phyloP scores from a whole-genome alignment of 2,888 invertebrate genomes.

The Arctia plantaginis region DNA sequence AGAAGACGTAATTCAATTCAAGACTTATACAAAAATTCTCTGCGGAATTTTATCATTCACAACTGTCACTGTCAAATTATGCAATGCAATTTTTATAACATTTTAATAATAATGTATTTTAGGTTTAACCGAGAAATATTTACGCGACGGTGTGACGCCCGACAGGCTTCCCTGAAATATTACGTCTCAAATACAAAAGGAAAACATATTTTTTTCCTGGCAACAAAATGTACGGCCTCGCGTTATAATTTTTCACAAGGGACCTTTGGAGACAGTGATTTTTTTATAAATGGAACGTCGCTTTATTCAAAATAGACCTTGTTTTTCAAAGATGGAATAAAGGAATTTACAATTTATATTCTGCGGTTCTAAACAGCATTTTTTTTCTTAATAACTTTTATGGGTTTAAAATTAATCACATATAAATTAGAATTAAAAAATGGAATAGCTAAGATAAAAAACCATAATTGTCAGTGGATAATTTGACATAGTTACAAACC shows the following conservation, averaged over 20 bases:
- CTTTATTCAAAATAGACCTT: slow-evolving; percentile 41
- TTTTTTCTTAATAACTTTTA: neutral
- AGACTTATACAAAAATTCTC: slow-evolving; percentile 26
- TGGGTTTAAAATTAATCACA: neutral
- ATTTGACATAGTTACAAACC: neutral
- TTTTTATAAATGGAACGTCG: slow-evolving; percentile 59
- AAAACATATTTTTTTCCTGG: slow-evolving; percentile 63
- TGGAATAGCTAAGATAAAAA: neutral
- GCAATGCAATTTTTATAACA: slow-evolving; percentile 46
- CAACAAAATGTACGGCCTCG: slow-evolving; percentile 58
- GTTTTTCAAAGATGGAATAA: slow-evolving; percentile 25
- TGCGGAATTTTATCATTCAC: slow-evolving; percentile 32
- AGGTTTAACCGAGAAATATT: slow-evolving; percentile 47
- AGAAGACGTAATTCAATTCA: slow-evolving; percentile 32
- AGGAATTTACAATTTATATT: neutral
- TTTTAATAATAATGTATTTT: slow-evolving; percentile 55
- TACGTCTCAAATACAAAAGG: slow-evolving; percentile 66
- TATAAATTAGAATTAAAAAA: neutral
- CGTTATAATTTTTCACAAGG: slow-evolving; percentile 72
- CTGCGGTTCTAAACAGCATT: neutral
- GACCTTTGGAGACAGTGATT: slow-evolving; percentile 61
- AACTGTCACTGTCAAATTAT: slow-evolving; percentile 56
- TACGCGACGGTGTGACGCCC: slow-evolving; percentile 38
- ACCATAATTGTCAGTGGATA: neutral
- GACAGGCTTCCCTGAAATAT: slow-evolving; percentile 60